These are phyloP conservation scores for Drosophila emarginata DNA, from an alignment of 2,888 invertebrate species.

Conservation along the genomic window DNA sequence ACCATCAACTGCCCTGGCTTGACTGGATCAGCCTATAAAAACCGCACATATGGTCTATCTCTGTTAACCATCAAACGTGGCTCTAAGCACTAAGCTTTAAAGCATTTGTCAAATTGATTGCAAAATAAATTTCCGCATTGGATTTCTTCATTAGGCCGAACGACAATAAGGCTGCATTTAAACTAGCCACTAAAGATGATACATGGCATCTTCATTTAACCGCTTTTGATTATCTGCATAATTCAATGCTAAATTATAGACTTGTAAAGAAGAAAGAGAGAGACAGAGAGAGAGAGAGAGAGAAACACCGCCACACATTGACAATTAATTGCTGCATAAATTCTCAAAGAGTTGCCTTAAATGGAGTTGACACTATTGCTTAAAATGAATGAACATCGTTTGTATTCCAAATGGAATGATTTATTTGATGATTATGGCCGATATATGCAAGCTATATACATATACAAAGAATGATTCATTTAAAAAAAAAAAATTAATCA, in stretches of 20 bases:
- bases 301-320: background rate
- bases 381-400: slow-evolving; percentile 15
- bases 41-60: slow-evolving; percentile 26
- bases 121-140: slow-evolving; percentile 65
- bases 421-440: slow-evolving; percentile 1
- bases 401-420: slow-evolving; percentile 8
- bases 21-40: slow-evolving; percentile 16
- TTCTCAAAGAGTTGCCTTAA: slow-evolving; percentile 27
- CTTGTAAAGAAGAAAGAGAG: slow-evolving; percentile 17
- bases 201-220: slow-evolving; percentile 39
- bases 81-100: slow-evolving; percentile 50
- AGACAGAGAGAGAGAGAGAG: background rate
- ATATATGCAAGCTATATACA: background rate
- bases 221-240: slow-evolving; percentile 64
- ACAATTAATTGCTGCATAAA: slow-evolving; percentile 45
- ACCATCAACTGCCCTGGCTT: background rate
- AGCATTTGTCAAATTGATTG: slow-evolving; percentile 76
- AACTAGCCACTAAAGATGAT: slow-evolving; percentile 59
- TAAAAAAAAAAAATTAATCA: background rate
- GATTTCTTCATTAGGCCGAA: slow-evolving; percentile 43
- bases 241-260: slow-evolving; percentile 72
- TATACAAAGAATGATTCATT: slow-evolving; percentile 2
- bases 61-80: slow-evolving; percentile 24
- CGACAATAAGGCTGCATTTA: no score
- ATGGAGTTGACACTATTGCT: slow-evolving; percentile 30